These are phyloP conservation scores for Amblyteles armatorius DNA, from an alignment of 2,888 invertebrate genomes.

Conservation along the genomic window DNA sequence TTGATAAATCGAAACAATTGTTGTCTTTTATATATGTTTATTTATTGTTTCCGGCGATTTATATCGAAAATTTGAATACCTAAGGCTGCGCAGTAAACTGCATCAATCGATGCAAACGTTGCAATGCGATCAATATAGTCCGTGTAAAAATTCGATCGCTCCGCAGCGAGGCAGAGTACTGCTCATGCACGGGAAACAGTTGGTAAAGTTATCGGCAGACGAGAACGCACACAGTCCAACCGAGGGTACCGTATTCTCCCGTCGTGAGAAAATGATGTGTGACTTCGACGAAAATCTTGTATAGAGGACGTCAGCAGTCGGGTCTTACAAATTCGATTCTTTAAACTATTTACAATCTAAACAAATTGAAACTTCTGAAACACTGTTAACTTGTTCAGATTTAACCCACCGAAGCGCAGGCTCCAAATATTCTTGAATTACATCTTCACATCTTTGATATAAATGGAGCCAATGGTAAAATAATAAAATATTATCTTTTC, in stretches of 20 bases:
- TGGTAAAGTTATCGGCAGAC: not conserved
- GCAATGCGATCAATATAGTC: conserved; percentile 13
- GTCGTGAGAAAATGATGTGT: not conserved
- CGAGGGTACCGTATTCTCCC: not conserved
- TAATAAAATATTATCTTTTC: no score
- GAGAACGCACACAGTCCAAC: not conserved
- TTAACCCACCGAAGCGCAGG: no score
- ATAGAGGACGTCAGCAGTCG: not conserved
- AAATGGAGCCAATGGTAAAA: no score
- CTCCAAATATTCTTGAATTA: no score
- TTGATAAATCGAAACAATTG: not conserved
- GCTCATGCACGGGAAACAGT: not conserved
- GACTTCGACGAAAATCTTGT: not conserved
- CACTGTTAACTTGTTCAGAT: no score
- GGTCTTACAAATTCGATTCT: not conserved
- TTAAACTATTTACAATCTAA: not conserved
- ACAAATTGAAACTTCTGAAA: not conserved
- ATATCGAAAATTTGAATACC: not conserved
- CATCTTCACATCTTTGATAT: no score
- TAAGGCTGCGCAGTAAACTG: not conserved
- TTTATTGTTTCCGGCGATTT: not conserved
- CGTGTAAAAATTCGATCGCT: not conserved
- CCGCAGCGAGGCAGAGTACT: not conserved
- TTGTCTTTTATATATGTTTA: not conserved
- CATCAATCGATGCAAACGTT: conserved; percentile 18